Base-by-base conservation (phyloP, 1,140 invertebrate species). In the Drosophila fuyamai region DNA sequence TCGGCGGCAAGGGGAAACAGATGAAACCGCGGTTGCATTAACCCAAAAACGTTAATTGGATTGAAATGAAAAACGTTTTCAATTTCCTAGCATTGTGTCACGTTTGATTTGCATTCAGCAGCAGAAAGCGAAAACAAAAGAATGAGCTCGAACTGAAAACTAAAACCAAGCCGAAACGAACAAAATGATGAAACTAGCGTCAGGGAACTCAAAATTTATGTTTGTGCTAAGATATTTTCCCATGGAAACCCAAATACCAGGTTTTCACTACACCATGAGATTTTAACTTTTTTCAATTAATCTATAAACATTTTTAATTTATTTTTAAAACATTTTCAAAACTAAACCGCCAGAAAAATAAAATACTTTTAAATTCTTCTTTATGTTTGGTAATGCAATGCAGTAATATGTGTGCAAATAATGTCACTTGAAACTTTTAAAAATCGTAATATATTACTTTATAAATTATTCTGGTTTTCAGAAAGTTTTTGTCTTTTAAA, bases 41-140 rank as follows among this genome's bases (percentile, higher is more conserved):
- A 91, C 89, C 89, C 75, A 89, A 82, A 91, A 91, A 91, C 89
- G 83, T 89, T 91, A 91, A 91, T 91, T 91, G 89, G 89, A 91
- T 91, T 91, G 72, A 78, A 82, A 88, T 88, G 79, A 57, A 76
- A 75, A 85, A 78, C 83, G 84, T 83, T 88, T 88, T 88, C 81
- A 89, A 88, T 88, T 88, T 88, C 83, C 83, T 80, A 74, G 63
- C 83, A 89, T 78, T 88, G 84, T 88, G 83, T 88, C 83, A 88
- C 83, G 83, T 88, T 88, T 88, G 83, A 83, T 70, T 76, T 83
- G 76, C 76, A 76, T 79, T 71, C 50, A 57, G 50, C 38, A n/a
- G 50, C 18, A 40, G 43, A 68, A 18, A 53, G 14, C 16, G n/a
- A 58, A 58, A 57, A 32, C 27, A n/a, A 68, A 53, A 68, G 14